Evolutionary conservation across 2,888 invertebrate genomes (phyloP).

Genomic region (Lasius platythorax): DNA sequence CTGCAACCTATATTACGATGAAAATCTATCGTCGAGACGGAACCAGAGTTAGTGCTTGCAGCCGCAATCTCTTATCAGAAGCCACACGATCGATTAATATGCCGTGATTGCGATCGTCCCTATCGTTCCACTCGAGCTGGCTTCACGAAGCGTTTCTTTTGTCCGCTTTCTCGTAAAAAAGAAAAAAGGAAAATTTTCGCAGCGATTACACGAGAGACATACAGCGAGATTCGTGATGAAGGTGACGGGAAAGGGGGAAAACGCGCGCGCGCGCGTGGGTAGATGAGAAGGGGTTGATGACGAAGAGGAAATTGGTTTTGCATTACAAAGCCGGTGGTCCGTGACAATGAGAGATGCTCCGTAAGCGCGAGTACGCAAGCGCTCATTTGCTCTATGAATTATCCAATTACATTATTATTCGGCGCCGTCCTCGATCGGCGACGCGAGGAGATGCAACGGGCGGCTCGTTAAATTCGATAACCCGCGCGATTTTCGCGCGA

Average conservation of each 20-base stretch:
- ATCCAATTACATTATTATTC: slow-evolving; percentile 74
- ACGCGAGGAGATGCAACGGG: slow-evolving; percentile 27
- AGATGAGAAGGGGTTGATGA: neutral
- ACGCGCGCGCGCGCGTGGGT: neutral
- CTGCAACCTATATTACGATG: neutral
- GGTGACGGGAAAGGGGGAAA: neutral
- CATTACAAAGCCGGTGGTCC: slow-evolving; percentile 75
- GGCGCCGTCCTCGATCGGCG: slow-evolving; percentile 34
- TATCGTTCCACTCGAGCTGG: slow-evolving; percentile 26
- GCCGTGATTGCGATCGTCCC: slow-evolving; percentile 36
- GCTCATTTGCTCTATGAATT: slow-evolving; percentile 70
- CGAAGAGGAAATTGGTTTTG: slow-evolving; percentile 73
- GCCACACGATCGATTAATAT: slow-evolving; percentile 64
- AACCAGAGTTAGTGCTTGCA: neutral
- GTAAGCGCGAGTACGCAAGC: slow-evolving; percentile 62
- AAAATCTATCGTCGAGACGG: slow-evolving; percentile 3
- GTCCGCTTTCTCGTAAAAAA: slow-evolving; percentile 6
- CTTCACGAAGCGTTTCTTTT: slow-evolving; percentile 2
- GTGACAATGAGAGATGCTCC: slow-evolving; percentile 69
- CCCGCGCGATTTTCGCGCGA: slow-evolving; percentile 31
- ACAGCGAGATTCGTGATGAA: neutral
- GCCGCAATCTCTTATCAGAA: slow-evolving; percentile 61
- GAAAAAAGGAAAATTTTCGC: slow-evolving; percentile 51
- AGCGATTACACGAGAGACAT: slow-evolving; percentile 37
- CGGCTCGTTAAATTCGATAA: slow-evolving; percentile 31